Evolutionary conservation across 2,888 invertebrate species (phyloP), one percentile per base, ranked within the genome.

Genomic region (Aspidiotus destructor): DNA sequence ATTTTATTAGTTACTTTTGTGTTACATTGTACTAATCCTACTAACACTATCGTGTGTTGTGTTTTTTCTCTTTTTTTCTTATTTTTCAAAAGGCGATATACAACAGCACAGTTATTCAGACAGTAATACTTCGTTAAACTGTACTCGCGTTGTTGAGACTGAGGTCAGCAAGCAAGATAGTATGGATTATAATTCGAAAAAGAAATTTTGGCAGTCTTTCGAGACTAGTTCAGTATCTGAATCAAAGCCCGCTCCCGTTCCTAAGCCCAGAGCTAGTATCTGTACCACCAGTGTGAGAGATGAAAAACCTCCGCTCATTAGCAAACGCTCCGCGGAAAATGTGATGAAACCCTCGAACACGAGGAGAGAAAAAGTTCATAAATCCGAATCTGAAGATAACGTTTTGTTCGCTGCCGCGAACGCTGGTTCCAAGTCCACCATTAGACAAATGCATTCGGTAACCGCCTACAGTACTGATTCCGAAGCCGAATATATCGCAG

Each of bases 401-500:
- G 67, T 44, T 10, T 41, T 57, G 1, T 67, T 60, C 16, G n/a
- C 9, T 17, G 58, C 40, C 11, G 58, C 58, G 13, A 28, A 10
- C 28, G 40, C 58, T 58, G 40, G 13, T 9, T 11, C 11, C 13
- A 28, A 15, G 13, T 8, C 58, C 2, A 44, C 58, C 10, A 67
- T 67, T 28, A 67, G 48, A 40, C 57, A 67, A 8, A 52, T 67
- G 9, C 67, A 67, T 52, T 67, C 58, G 2, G n/a, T 67, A 28
- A 67, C 60, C 9, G 16, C 67, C 11, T 58, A 48, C 44, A 67
- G 58, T 41, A 58, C 67, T 2, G 71, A 74, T 69, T 76, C 75
- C 13, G 75, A 76, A 72, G 71, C 73, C 7, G 75, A 75, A 63
- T 75, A 74, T 60, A 71, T 74, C 41, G 72, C 72, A n/a, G 72